phyloP scores from a whole-genome alignment of 2,797 vertebrate species.

The Tokudaia muenninki region DNA sequence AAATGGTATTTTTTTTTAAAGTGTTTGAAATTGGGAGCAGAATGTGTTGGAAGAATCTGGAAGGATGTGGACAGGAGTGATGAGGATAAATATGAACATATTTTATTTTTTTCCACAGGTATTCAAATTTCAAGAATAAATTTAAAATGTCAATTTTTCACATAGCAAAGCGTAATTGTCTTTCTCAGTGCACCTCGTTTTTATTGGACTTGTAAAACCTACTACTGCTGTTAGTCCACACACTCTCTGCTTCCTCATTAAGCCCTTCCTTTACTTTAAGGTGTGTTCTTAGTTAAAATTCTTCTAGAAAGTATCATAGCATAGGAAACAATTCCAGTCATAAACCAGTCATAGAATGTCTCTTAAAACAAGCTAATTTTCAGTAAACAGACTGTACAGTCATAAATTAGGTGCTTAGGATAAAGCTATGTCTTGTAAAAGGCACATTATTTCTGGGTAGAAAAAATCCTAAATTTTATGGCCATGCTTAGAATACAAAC shows the following conservation, averaged over 20 bases:
- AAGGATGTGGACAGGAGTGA: not conserved
- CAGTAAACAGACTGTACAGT: not conserved
- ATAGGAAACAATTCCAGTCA: not conserved
- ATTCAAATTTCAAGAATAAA: not conserved
- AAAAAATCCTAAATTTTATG: not conserved
- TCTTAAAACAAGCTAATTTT: not conserved
- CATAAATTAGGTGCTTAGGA: not conserved
- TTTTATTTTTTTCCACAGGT: not conserved
- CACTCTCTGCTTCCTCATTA: fast-evolving
- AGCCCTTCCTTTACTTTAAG: not conserved
- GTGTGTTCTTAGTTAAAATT: not conserved
- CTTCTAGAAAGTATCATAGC: not conserved
- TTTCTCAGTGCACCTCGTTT: not conserved
- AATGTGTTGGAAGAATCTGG: not conserved
- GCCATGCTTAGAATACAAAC: not conserved
- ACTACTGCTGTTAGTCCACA: not conserved
- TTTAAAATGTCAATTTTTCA: not conserved
- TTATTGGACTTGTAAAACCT: no score
- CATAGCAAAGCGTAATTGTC: no score
- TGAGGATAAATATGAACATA: not conserved
- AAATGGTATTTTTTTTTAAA: not conserved
- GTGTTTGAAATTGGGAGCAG: not conserved
- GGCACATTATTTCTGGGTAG: not conserved
- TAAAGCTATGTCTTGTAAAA: not conserved
- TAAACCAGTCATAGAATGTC: not conserved